Conservation (phyloP, 2,113 vertebrate species). For the Circaetus gallicus region DNA sequence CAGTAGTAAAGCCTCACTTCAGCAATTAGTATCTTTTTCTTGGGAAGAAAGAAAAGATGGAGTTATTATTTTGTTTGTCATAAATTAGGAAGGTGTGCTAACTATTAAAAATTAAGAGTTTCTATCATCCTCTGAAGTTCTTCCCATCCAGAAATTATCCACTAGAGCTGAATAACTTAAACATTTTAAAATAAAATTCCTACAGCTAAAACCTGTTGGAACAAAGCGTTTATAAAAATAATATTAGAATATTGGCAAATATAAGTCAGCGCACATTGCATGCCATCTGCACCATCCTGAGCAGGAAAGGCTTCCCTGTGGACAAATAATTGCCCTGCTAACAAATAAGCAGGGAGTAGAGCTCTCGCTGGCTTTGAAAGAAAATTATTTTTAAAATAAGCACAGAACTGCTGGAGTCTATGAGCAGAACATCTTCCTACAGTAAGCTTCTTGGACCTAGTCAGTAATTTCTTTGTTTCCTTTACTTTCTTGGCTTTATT, state of each 20-base stretch:
- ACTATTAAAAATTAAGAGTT: neutral
- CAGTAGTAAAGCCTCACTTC: neutral
- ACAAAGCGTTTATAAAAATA: neutral
- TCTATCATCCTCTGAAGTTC: neutral
- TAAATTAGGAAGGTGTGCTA: neutral
- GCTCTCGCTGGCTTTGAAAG: neutral
- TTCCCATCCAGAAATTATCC: neutral
- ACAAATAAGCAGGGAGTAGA: neutral
- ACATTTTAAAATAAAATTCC: neutral
- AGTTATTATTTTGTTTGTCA: neutral
- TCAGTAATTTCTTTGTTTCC: neutral
- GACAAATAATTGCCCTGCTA: neutral
- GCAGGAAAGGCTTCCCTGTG: neutral
- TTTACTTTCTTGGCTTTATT: neutral
- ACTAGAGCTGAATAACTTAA: neutral
- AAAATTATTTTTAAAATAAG: neutral
- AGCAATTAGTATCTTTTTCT: neutral
- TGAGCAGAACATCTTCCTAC: neutral
- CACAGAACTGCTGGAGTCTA: neutral
- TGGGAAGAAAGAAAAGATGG: neutral
- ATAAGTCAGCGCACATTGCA: neutral
- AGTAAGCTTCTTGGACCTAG: neutral
- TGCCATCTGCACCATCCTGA: no score
- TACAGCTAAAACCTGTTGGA: neutral
- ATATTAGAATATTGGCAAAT: neutral